Conservation (phyloP, 1,140 invertebrate genomes). For the Drosophila nigrodunni region DNA sequence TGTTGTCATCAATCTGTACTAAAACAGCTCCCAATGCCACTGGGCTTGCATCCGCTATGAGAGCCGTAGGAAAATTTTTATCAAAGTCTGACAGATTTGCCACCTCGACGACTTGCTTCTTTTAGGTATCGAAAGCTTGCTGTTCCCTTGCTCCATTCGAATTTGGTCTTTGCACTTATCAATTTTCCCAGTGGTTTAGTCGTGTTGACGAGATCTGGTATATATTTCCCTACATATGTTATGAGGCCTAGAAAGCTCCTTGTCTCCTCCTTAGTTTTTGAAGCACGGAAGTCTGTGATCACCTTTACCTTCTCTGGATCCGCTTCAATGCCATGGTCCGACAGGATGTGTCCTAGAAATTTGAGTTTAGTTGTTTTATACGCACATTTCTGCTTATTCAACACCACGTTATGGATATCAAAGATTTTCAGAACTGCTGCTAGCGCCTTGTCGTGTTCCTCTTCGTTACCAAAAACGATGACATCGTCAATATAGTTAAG, state of each 20-base stretch:
- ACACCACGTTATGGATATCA: too few relatives aligned
- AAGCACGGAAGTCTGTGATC: background rate
- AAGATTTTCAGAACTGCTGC: too few relatives aligned
- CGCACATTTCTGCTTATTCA: too few relatives aligned
- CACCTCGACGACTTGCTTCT: conserved; percentile 33
- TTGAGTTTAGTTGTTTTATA: background rate
- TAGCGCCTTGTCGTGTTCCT: background rate
- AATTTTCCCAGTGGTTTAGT: conserved; percentile 41
- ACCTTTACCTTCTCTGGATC: background rate
- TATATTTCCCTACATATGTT: conserved; percentile 53
- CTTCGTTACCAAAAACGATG: conserved; percentile 20
- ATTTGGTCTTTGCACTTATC: conserved; percentile 27
- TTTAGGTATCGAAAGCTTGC: too few relatives aligned
- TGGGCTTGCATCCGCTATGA: conserved; percentile 70
- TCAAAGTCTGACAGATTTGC: conserved; percentile 37
- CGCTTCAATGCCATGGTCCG: background rate
- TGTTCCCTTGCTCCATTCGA: conserved; percentile 37
- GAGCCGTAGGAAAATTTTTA: conserved; percentile 33
- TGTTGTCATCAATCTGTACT: conserved; percentile 44
- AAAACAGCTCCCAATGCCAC: conserved; percentile 64
- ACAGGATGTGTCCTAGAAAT: background rate
- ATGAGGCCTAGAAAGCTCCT: background rate
- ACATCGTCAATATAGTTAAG: conserved; percentile 27
- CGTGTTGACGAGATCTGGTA: conserved; percentile 50
- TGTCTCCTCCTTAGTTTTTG: background rate